A percentile compares a stretch with the other conserved stretches of the same genome.
phyloP scores from a whole-genome alignment of 2,797 vertebrate species.

The Oryzias dopingdopingensis region DNA sequence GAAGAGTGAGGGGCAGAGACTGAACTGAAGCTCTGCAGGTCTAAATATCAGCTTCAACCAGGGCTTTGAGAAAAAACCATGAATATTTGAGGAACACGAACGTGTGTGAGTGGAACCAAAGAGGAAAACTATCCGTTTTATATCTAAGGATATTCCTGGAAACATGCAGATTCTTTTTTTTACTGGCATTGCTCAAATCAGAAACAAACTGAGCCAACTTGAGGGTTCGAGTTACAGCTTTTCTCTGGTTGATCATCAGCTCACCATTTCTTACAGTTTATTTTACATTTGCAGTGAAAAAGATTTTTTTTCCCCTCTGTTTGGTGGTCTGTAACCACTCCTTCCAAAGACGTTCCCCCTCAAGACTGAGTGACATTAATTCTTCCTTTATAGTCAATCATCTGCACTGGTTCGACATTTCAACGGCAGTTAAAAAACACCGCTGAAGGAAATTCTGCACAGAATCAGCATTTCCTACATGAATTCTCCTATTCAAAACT shows the following conservation, averaged over 20 bases:
- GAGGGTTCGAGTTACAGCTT: conserved; percentile 5
- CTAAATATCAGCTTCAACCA: conserved; percentile 64
- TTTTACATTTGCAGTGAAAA: conserved; percentile 64
- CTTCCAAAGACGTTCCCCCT: conserved; percentile 71
- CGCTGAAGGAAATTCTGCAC: conserved; percentile 57
- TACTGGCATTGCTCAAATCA: not conserved
- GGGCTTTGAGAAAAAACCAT: conserved; percentile 32
- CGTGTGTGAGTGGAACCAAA: conserved; percentile 56
- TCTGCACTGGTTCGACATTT: conserved; percentile 60
- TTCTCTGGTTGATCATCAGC: conserved; percentile 37
- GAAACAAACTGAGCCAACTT: too few relatives aligned
- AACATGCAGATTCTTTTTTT: conserved; percentile 47
- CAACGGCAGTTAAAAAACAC: conserved; percentile 65
- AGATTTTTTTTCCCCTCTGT: conserved; percentile 49
- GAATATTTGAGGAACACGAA: conserved; percentile 51
- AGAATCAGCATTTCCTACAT: conserved; percentile 59
- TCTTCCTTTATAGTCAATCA: conserved; percentile 72
- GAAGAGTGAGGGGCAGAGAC: conserved; percentile 56
- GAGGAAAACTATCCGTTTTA: not conserved
- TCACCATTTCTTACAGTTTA: conserved; percentile 68
- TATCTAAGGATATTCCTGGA: conserved; percentile 31
- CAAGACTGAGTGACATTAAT: conserved; percentile 72
- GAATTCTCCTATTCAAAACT: conserved; percentile 66
- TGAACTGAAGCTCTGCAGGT: conserved; percentile 69
- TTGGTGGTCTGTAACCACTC: conserved; percentile 67